A percentile compares a stretch with the other conserved stretches of the same genome.
phyloP scores from a whole-genome alignment of 1,140 invertebrate genomes.

The Drosophila insularis region DNA sequence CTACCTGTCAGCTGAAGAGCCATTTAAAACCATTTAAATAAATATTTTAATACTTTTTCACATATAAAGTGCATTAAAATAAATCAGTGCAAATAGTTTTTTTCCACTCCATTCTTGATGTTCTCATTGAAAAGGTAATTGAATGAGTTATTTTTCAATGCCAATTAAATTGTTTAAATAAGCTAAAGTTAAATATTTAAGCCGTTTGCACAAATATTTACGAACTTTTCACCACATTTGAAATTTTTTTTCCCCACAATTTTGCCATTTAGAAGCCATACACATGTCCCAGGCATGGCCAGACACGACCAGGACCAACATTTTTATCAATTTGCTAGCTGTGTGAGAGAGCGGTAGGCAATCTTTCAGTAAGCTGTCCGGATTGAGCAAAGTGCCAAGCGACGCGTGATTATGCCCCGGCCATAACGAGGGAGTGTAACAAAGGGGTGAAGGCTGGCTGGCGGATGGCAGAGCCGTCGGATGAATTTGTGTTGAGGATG shows the following conservation, averaged over 20 bases:
- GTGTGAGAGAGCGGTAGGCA: constrained; percentile 24
- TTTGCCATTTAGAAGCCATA: constrained; percentile 57
- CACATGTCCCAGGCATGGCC: background rate
- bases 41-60: constrained; percentile 41
- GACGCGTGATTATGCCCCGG: constrained; percentile 50
- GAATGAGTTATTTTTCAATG: background rate
- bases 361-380: constrained; percentile 51
- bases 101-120: background rate
- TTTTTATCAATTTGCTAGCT: constrained; percentile 68
- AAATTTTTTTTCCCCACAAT: background rate
- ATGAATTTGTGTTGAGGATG: constrained; percentile 13
- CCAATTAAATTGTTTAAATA: constrained; percentile 7
- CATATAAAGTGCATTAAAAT: constrained; percentile 64
- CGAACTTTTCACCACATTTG: constrained; percentile 14
- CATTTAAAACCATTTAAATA: constrained; percentile 70
- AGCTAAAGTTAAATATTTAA: background rate
- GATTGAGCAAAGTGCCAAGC: constrained; percentile 65
- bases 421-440: background rate
- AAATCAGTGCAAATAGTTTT: constrained; percentile 42
- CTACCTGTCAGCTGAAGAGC: constrained; percentile 56
- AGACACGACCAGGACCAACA: constrained; percentile 28
- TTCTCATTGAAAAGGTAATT: constrained; percentile 1
- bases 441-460: background rate
- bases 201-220: background rate
- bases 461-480: too few relatives aligned